Percentiles rank a stretch among this genome's conserved stretches.
Evolutionary conservation across 2,113 vertebrate genomes (phyloP).

Genomic region (Sinosuthora webbiana): DNA sequence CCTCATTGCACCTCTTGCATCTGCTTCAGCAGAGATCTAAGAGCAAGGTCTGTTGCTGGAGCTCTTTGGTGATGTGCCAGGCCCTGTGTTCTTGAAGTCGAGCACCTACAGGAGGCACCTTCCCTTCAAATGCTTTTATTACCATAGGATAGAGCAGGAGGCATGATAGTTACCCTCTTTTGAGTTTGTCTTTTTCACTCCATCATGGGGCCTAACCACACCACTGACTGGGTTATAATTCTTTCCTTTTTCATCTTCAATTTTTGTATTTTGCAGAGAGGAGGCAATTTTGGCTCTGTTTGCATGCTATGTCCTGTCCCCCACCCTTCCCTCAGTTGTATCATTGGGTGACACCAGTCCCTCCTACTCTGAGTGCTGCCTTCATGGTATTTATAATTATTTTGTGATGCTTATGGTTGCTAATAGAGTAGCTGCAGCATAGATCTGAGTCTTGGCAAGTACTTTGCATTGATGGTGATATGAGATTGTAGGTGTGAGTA

Average conservation of each 20-base stretch:
- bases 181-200: background rate
- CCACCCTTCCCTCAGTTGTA: background rate
- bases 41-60: accelerated
- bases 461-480: background rate
- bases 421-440: background rate
- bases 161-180: background rate
- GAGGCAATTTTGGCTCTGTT: background rate
- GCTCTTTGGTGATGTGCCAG: background rate
- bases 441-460: background rate
- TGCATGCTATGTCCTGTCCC: background rate
- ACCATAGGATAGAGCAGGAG: background rate
- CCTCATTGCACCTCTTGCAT: background rate
- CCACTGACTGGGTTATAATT: background rate
- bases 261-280: background rate
- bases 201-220: background rate
- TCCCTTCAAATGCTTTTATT: background rate
- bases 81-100: background rate
- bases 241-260: background rate
- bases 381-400: background rate
- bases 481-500: accelerated
- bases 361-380: background rate
- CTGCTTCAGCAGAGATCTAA: background rate
- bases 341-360: background rate
- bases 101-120: background rate
- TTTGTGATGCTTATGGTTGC: background rate